Evolutionary conservation across 2,113 vertebrate species (phyloP).

Genomic region (Leptocoma aspasia): DNA sequence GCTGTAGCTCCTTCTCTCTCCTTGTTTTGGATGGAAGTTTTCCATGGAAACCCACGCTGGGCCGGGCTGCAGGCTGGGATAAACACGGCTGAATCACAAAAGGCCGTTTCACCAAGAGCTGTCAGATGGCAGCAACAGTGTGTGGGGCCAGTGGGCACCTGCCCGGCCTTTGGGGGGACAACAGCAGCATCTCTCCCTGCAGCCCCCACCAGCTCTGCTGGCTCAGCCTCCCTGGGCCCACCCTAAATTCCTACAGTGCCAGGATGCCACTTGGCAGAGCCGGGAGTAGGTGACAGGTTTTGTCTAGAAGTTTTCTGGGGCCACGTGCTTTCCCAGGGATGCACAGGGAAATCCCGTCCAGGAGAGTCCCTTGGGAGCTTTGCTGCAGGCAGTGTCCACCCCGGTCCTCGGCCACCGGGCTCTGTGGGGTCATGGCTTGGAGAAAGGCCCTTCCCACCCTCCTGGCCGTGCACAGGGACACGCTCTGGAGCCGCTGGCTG

Average conservation of each 20-base stretch:
- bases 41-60: constrained; percentile 71
- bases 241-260: background rate
- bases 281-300: accelerated
- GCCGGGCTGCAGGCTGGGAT: constrained; percentile 60
- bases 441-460: background rate
- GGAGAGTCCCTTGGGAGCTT: background rate
- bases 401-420: accelerated
- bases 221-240: background rate
- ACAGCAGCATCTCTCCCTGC: background rate
- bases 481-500: accelerated
- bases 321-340: background rate
- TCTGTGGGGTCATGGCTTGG: background rate
- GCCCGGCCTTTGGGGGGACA: background rate
- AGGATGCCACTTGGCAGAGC: background rate
- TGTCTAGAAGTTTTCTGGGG: background rate
- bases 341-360: background rate
- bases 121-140: constrained; percentile 26
- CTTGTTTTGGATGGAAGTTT: constrained; percentile 73
- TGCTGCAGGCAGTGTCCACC: background rate
- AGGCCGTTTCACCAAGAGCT: constrained; percentile 35
- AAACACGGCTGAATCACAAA: constrained; percentile 67
- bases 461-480: accelerated
- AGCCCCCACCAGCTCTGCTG: accelerated
- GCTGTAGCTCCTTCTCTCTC: constrained; percentile 58
- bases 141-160: background rate